A percentile compares a stretch with the other conserved stretches of the same genome.
Evolutionary conservation across 2,797 vertebrate genomes (phyloP).

Genomic region (Sebastes miniatus): DNA sequence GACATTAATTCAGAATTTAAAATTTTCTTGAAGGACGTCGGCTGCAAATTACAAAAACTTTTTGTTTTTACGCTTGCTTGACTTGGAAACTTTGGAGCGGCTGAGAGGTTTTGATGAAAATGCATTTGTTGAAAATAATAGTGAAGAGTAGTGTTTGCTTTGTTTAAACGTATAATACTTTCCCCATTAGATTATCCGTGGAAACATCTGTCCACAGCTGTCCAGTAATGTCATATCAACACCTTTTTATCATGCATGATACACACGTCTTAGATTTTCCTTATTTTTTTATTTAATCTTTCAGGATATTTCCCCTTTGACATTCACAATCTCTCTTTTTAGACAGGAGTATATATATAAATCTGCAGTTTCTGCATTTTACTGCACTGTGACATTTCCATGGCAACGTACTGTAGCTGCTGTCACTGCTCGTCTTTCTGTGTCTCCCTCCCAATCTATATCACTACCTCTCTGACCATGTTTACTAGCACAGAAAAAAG

Average conservation of each 20-base stretch:
- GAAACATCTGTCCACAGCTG: not conserved
- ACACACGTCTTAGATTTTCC: not conserved
- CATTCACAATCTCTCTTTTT: not conserved
- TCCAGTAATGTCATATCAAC: not conserved
- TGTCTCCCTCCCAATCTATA: not conserved
- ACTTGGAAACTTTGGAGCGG: not conserved
- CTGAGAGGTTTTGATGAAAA: not conserved
- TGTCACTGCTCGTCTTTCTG: not conserved
- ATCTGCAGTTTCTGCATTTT: not conserved
- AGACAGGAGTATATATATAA: not conserved
- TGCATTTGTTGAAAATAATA: not conserved
- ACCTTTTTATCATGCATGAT: not conserved
- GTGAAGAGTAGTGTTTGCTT: not conserved
- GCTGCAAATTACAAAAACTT: not conserved
- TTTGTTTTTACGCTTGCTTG: not conserved
- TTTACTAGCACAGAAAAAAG: constrained; percentile 2
- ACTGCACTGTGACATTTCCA: not conserved
- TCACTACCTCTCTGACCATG: not conserved
- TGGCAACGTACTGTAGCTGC: not conserved
- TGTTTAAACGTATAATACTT: not conserved
- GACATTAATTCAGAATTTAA: not conserved
- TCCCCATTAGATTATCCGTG: not conserved
- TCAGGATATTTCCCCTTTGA: not conserved
- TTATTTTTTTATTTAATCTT: not conserved
- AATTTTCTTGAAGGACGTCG: not conserved